phyloP scores from a whole-genome alignment of 2,113 vertebrate species.

The Romanogobio albipinnatus region DNA sequence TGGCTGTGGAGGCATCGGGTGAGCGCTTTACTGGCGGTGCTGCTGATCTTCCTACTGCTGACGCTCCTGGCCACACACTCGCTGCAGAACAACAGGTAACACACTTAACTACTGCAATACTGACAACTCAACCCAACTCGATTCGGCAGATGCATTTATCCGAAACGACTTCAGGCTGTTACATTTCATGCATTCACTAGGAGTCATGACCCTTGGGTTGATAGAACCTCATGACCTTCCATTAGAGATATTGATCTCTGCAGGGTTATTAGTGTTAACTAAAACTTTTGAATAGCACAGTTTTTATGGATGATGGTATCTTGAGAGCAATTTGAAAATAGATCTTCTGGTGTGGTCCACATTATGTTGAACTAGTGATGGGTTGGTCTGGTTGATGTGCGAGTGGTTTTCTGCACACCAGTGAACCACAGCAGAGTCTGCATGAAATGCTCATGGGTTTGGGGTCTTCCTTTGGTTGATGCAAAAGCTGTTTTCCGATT shows the following conservation, averaged over 20 bases:
- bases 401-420: background rate
- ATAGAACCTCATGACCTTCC: no score
- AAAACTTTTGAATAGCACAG: no score
- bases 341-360: background rate
- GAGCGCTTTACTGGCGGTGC: constrained; percentile 38
- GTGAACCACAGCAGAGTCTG: no score
- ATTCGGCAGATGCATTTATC: background rate
- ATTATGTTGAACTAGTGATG: background rate
- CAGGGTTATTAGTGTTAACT: background rate
- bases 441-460: no score
- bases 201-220: background rate
- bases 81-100: constrained; percentile 52
- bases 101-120: background rate
- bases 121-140: background rate
- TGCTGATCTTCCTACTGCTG: constrained; percentile 45
- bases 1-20: constrained; percentile 52
- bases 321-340: no score
- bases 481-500: background rate
- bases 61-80: constrained; percentile 48
- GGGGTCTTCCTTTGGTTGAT: background rate
- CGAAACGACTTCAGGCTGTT: background rate
- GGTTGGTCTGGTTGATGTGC: background rate
- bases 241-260: background rate
- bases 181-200: background rate
- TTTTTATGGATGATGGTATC: background rate